A percentile compares a stretch with the other conserved stretches of the same genome.
Evolutionary conservation across 2,888 invertebrate species (phyloP).

Genomic region (Leucania comma): DNA sequence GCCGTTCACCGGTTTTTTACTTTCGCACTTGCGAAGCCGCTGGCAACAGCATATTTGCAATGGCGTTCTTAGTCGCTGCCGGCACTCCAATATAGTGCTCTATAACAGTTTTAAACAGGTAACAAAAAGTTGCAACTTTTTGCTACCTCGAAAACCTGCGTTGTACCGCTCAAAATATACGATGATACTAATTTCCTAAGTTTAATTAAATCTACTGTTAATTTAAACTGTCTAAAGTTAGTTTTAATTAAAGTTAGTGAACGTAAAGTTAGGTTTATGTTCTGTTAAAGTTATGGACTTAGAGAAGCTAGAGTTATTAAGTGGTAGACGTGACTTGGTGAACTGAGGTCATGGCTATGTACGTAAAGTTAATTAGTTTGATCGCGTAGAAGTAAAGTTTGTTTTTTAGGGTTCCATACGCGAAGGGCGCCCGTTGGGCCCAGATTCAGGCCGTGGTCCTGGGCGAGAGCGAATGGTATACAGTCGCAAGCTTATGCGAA

Average conservation of each 20-base stretch:
- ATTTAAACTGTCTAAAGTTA: conserved; percentile 48
- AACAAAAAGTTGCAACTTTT: conserved; percentile 20
- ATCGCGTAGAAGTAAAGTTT: neutral
- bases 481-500: too few relatives aligned
- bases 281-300: conserved; percentile 30
- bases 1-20: too few relatives aligned
- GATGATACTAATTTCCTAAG: conserved; percentile 50
- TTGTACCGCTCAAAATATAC: conserved; percentile 23
- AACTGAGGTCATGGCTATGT: conserved; percentile 14
- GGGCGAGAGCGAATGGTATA: too few relatives aligned
- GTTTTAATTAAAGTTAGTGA: conserved; percentile 50
- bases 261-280: conserved; percentile 32
- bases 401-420: neutral
- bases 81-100: neutral
- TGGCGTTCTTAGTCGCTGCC: neutral
- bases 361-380: conserved; percentile 2
- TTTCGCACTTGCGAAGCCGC: too few relatives aligned
- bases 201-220: conserved; percentile 56
- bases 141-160: conserved; percentile 7
- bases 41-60: too few relatives aligned
- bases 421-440: too few relatives aligned
- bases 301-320: conserved; percentile 15
- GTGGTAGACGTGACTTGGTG: conserved; percentile 20
- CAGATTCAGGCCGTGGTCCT: too few relatives aligned
- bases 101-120: conserved; percentile 6